Conservation (phyloP, 2,113 vertebrate genomes). For the Leiothrix lutea region DNA sequence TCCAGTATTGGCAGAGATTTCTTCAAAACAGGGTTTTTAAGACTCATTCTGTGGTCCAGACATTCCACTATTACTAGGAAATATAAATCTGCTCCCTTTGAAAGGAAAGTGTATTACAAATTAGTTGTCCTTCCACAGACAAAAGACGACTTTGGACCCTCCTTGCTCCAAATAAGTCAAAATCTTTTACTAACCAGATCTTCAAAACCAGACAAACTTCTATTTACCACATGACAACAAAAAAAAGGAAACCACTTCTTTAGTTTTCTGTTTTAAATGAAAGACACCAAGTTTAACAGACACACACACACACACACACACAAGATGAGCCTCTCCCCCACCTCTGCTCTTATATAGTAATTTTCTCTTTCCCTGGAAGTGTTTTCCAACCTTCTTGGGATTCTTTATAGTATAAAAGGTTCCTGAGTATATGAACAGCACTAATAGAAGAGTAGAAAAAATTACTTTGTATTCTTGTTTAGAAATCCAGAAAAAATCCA, state of each 20-base stretch:
- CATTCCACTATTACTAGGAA: conserved; percentile 2
- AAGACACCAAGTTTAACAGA: not conserved
- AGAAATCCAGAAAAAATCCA: not conserved
- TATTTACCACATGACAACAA: not conserved
- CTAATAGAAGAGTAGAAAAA: not conserved
- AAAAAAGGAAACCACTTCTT: not conserved
- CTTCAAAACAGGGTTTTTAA: not conserved
- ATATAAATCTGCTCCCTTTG: conserved; percentile 10
- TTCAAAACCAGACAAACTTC: not conserved
- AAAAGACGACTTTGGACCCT: not conserved
- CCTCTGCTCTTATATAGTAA: rapidly evolving
- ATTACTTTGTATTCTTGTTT: not conserved
- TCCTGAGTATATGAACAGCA: not conserved
- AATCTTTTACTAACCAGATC: not conserved
- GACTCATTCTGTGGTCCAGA: conserved; percentile 36
- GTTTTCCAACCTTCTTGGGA: not conserved
- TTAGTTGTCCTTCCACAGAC: not conserved
- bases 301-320: not conserved
- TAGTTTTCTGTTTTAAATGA: not conserved
- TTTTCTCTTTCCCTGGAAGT: not conserved
- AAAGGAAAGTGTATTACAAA: not conserved
- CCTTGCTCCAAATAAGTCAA: not conserved
- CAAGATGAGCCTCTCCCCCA: not conserved
- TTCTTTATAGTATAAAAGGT: not conserved
- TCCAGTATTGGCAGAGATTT: not conserved